A percentile compares a stretch with the other conserved stretches of the same genome.
These are phyloP conservation scores for Osmerus mordax DNA, from an alignment of 2,113 vertebrate species.

Conservation along the genomic window DNA sequence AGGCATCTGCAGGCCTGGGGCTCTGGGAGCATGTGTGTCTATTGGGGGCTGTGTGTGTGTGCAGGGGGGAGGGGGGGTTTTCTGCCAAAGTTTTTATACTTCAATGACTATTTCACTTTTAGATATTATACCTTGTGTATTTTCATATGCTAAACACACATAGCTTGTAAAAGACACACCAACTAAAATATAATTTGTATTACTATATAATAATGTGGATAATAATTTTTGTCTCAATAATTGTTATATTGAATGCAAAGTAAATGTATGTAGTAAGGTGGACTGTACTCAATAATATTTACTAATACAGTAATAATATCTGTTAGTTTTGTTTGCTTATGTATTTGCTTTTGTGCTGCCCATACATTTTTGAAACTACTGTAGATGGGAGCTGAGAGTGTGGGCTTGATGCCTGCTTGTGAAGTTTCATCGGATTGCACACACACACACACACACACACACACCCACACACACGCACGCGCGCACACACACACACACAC, in stretches of 20 bases:
- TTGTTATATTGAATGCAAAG: neutral
- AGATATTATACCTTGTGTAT: neutral
- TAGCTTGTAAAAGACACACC: no score
- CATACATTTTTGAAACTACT: neutral
- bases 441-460: slow-evolving; percentile 17
- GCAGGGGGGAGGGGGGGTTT: neutral
- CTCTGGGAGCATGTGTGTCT: neutral
- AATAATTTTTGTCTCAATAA: no score
- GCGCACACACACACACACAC: slow-evolving; percentile 1
- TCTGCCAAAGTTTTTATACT: neutral
- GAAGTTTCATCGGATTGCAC: slow-evolving; percentile 2
- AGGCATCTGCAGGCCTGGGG: slow-evolving; percentile 5
- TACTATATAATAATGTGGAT: no score
- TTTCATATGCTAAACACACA: no score
- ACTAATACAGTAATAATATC: neutral
- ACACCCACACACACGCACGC: slow-evolving; percentile 11
- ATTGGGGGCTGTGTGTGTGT: neutral
- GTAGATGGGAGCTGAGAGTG: neutral
- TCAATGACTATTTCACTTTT: neutral
- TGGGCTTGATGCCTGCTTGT: neutral
- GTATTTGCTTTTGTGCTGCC: neutral
- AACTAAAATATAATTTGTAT: no score
- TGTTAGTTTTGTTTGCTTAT: neutral
- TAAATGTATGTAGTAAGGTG: neutral
- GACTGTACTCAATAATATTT: neutral